A percentile compares a stretch with the other conserved stretches of the same genome.
These are phyloP conservation scores for Ranitomeya imitator DNA, from an alignment of 2,113 vertebrate genomes.

Conservation along the genomic window DNA sequence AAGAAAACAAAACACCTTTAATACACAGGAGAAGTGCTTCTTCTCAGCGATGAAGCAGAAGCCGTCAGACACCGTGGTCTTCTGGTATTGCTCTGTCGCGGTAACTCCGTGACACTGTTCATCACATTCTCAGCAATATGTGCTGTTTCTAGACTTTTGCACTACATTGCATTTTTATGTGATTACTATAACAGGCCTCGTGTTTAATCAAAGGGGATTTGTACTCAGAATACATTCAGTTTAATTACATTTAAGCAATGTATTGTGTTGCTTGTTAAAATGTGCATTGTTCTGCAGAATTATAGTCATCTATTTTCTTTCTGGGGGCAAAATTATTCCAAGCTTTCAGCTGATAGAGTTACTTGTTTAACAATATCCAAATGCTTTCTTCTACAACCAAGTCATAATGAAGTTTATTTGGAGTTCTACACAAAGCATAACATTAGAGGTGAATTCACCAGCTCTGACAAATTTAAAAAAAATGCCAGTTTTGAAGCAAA, in stretches of 20 bases:
- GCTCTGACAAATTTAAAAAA: no score
- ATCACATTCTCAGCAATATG: not conserved
- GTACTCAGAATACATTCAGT: not conserved
- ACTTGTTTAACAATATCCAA: not conserved
- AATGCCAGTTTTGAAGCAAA: no score
- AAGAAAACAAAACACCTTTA: no score
- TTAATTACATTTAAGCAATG: slow-evolving; percentile 28
- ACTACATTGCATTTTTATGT: slow-evolving; percentile 8
- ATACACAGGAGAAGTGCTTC: no score
- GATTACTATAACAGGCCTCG: not conserved
- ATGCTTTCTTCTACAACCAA: not conserved
- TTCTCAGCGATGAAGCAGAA: no score
- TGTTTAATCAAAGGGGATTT: slow-evolving; percentile 5
- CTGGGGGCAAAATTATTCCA: not conserved
- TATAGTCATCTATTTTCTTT: not conserved
- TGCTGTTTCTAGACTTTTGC: not conserved
- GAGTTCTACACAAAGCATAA: not conserved
- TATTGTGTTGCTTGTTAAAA: not conserved
- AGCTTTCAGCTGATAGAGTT: slow-evolving; percentile 4
- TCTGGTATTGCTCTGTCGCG: no score
- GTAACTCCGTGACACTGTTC: no score
- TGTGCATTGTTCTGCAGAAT: slow-evolving; percentile 1
- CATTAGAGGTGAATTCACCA: not conserved
- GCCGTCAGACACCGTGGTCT: no score
- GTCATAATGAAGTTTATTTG: not conserved